Percentiles rank a stretch among this genome's conserved stretches.
Conservation (phyloP, 2,113 vertebrate genomes). For the Circaetus gallicus region DNA sequence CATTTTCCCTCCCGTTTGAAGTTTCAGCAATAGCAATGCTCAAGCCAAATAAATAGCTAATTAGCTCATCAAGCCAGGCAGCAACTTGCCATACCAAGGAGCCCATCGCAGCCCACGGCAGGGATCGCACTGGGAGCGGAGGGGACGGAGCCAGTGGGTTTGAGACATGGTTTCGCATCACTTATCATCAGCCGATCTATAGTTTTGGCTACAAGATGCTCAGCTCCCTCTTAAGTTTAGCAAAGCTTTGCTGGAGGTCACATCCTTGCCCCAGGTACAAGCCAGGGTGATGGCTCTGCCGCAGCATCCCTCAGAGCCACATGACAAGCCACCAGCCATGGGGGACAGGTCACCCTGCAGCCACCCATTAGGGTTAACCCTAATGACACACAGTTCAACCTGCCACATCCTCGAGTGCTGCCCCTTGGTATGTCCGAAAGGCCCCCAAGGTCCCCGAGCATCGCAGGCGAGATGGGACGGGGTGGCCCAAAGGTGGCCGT, state of each 20-base stretch:
- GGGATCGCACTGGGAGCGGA: rapidly evolving
- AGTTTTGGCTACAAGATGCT: background rate
- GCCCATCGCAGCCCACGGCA: rapidly evolving
- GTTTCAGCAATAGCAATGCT: background rate
- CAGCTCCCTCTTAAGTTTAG: rapidly evolving
- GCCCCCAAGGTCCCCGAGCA: rapidly evolving
- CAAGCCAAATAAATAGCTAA: rapidly evolving
- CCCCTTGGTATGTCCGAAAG: background rate
- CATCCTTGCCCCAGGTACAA: background rate
- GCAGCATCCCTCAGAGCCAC: background rate
- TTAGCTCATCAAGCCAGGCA: rapidly evolving
- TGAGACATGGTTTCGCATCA: background rate
- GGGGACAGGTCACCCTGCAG: background rate
- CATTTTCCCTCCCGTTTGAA: rapidly evolving
- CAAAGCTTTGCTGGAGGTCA: background rate
- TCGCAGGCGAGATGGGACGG: rapidly evolving
- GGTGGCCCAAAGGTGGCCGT: background rate
- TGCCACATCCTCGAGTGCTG: rapidly evolving
- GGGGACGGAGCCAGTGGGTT: rapidly evolving
- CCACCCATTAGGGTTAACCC: background rate
- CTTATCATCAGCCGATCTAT: background rate
- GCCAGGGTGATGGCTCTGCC: rapidly evolving
- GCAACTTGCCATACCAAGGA: rapidly evolving
- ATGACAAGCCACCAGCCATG: background rate
- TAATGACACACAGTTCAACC: background rate